Base-by-base conservation (phyloP, 1,140 invertebrate species). In the Apis mellifera region DNA sequence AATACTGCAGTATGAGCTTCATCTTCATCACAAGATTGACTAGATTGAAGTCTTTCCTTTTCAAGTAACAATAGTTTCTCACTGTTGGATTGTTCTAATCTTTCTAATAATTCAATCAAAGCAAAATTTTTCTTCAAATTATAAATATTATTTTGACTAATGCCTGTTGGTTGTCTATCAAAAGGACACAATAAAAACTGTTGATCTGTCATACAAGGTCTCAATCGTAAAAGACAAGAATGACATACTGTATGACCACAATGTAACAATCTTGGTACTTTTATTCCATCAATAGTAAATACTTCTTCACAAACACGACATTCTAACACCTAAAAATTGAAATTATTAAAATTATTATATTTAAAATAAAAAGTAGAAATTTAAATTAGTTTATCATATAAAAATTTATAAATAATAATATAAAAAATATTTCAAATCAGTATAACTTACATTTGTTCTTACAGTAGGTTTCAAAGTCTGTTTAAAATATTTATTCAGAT, bases 121-220 rank as follows among this genome's bases (percentile, higher is more conserved):
- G 95, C 95, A 94, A 96, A 96, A 89, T 96, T 96, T 86, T 96
- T 96, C 90, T 96, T 96, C 75, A 96, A 88, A 50, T 95, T 95
- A 93, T 95, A 95, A 13, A 96, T 94, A 42, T 95, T 95, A 64
- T 95, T 94, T 68, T 94, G 93, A 23, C 91, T 92, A 55, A 96
- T 90, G 57, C 94, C 93, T 15, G 95, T 96, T n/a, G 95, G 95
- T 85, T 96, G 95, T 68, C 95, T 88, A 82, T 96, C 95, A 90
- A 96, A 96, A 0, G 95, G 95, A 90, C 95, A 96, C 3, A 94
- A 90, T 48, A 96, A 91, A n/a, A 94, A 90, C 74, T 93, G 94
- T 83, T 94, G 92, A 15, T 90, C 86, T 9, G 74, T 60, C 72
- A 88, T 86, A 17, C 82, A 90, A 11, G 94, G 88, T 13, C 94